Evolutionary conservation across 2,113 vertebrate species (phyloP), one percentile per base, ranked within the genome.

Genomic region (Caretta caretta): DNA sequence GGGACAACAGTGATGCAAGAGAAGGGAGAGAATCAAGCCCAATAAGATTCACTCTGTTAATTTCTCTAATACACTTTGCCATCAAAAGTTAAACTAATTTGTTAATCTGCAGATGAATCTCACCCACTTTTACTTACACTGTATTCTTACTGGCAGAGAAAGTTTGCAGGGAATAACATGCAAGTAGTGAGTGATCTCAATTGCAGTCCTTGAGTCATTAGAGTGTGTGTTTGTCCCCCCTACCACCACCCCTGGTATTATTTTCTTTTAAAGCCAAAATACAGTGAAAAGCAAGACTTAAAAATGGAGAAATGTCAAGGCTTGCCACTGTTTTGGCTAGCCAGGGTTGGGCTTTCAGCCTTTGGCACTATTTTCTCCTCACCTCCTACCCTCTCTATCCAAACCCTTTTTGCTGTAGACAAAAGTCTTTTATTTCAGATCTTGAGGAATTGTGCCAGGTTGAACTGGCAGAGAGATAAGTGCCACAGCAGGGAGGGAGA

Each of bases 401-500:
- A 27, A 0, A 0, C 53, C 69, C 83, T 31, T 93, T 93, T 94
- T 50, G 57, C 1, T 91, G 50, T 65, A 94, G 79, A 91, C 82
- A 92, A 87, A 94, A 94, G 53, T 93, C 81, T 94, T 94, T 35
- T 92, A 91, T 95, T 93, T 93, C 93, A 87, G 85, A 96, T 86
- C 86, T 59, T 90, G 88, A 93, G 80, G 89, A 95, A 88, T 95
- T 92, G 86, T 95, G 95, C 95, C 95, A 97, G 91, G 84, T 87
- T 92, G 80, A 95, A 72, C 89, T 97, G 97, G 96, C 96, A 96
- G 95, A 97, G 65, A 88, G 53, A 84, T 89, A 95, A 97, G 96
- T 91, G 59, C 88, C 95, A 92, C 96, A 96, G 95, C 92, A 96
- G 89, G 95, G 93, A 96, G 29, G 88, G 95, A 95, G 92, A 96